A percentile compares a stretch with the other conserved stretches of the same genome.
Evolutionary conservation across 2,797 vertebrate species (phyloP).

Genomic region (Zenarchopterus dispar): DNA sequence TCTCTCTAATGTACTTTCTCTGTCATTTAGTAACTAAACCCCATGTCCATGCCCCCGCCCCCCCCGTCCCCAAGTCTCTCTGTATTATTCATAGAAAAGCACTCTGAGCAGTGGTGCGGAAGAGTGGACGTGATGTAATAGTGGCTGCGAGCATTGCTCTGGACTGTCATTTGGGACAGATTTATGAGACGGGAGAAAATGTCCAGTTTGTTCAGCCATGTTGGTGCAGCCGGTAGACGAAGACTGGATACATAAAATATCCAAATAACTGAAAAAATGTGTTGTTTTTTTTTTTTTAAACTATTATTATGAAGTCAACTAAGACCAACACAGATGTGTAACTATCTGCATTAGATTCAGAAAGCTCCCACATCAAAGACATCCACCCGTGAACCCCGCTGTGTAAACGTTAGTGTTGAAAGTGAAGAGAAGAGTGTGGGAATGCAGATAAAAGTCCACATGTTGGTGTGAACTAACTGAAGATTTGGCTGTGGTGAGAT

Average conservation of each 20-base stretch:
- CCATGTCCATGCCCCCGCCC: constrained; percentile 36
- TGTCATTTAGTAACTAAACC: constrained; percentile 52
- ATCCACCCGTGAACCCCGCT: background rate
- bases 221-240: constrained; percentile 19
- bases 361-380: constrained; percentile 5
- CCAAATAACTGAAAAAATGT: background rate
- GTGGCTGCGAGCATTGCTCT: constrained; percentile 57
- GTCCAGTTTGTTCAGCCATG: constrained; percentile 46
- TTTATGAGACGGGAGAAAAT: constrained; percentile 55
- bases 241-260: constrained; percentile 8
- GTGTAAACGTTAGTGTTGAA: background rate
- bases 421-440: background rate
- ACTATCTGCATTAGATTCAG: background rate
- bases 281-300: constrained; percentile 4
- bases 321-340: background rate
- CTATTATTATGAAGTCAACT: background rate
- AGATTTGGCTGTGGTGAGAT: background rate
- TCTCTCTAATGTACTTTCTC: constrained; percentile 6
- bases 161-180: constrained; percentile 65
- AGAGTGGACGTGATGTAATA: constrained; percentile 76
- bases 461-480: background rate
- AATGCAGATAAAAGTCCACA: background rate
- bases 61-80: constrained; percentile 50
- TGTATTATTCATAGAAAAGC: constrained; percentile 84
- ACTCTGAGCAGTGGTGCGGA: constrained; percentile 79